phyloP scores from a whole-genome alignment of 2,888 invertebrate species.

The Acleris laterana region DNA sequence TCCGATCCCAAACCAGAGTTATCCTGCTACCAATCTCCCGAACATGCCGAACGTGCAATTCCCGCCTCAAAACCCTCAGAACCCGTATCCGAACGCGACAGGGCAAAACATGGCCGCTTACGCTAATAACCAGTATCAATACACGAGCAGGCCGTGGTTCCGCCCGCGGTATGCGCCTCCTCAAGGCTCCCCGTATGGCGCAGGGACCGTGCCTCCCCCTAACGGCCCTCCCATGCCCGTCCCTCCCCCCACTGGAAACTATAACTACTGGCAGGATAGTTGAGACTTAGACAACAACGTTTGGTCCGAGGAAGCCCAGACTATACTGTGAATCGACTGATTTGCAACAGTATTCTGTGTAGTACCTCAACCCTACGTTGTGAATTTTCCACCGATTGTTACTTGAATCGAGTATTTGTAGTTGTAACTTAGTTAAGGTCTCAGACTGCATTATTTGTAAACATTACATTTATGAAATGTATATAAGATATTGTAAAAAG shows the following conservation, averaged over 20 bases:
- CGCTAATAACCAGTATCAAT: constrained; percentile 76
- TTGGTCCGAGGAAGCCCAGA: constrained; percentile 38
- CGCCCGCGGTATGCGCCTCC: constrained; percentile 75
- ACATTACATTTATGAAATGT: constrained; percentile 73
- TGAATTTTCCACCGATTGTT: constrained; percentile 27
- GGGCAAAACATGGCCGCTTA: constrained; percentile 79
- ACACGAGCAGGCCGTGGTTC: constrained; percentile 77
- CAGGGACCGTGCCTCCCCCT: constrained; percentile 60
- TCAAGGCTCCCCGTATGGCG: constrained; percentile 70
- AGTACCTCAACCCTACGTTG: constrained; percentile 17
- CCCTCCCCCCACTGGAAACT: constrained; percentile 71
- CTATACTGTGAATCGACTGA: constrained; percentile 20
- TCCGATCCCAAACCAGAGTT: constrained; percentile 69
- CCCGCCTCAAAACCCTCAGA: constrained; percentile 61
- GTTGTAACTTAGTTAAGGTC: constrained; percentile 41
- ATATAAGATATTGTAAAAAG: constrained; percentile 46
- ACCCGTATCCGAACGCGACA: constrained; percentile 77
- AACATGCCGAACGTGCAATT: constrained; percentile 67
- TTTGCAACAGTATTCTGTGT: constrained; percentile 3
- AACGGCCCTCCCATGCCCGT: constrained; percentile 68
- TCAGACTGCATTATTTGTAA: constrained; percentile 62
- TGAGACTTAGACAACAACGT: constrained; percentile 65
- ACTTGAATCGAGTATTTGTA: constrained; percentile 15
- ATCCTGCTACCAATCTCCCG: constrained; percentile 59
- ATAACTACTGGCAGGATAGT: constrained; percentile 80